phyloP scores from a whole-genome alignment of 2,888 invertebrate species.

The Drosophila ezoana region DNA sequence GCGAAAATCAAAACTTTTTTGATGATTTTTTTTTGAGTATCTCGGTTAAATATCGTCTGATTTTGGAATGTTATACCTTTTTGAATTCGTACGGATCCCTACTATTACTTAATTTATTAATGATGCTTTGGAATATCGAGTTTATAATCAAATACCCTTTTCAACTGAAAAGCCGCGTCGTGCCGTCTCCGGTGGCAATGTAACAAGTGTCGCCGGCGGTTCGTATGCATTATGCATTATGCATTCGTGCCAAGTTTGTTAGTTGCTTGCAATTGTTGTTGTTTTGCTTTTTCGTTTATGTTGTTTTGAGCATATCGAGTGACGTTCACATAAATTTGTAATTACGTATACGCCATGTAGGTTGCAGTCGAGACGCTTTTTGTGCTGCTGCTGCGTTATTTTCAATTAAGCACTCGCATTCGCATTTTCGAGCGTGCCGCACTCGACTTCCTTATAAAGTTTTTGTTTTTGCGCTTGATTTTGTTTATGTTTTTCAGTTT shows the following conservation, averaged over 20 bases:
- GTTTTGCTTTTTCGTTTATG: slow-evolving; percentile 18
- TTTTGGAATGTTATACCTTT: no score
- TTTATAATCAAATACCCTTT: no score
- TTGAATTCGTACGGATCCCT: no score
- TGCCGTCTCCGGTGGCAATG: slow-evolving; percentile 45
- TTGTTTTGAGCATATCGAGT: slow-evolving; percentile 40
- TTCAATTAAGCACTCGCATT: slow-evolving; percentile 64
- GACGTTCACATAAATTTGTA: slow-evolving; percentile 74
- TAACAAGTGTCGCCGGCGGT: slow-evolving; percentile 56
- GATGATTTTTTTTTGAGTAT: no score
- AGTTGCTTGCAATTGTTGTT: slow-evolving; percentile 47
- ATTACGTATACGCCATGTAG: slow-evolving; percentile 80
- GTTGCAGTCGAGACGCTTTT: slow-evolving; percentile 49
- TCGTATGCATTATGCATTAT: slow-evolving; percentile 67
- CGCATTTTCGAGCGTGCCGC: slow-evolving; percentile 61
- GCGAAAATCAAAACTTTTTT: no score
- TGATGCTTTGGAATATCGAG: no score
- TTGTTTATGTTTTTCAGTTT: slow-evolving; percentile 29
- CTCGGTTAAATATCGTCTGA: no score
- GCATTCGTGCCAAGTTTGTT: slow-evolving; percentile 56
- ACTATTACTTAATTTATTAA: no score
- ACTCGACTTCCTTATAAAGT: slow-evolving; percentile 72
- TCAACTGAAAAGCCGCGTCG: no score
- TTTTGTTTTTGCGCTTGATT: slow-evolving; percentile 20
- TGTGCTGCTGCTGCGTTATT: slow-evolving; percentile 26